A percentile compares a stretch with the other conserved stretches of the same genome.
Conservation (phyloP, 2,888 invertebrate species). For the Dermolepida albohirtum region DNA sequence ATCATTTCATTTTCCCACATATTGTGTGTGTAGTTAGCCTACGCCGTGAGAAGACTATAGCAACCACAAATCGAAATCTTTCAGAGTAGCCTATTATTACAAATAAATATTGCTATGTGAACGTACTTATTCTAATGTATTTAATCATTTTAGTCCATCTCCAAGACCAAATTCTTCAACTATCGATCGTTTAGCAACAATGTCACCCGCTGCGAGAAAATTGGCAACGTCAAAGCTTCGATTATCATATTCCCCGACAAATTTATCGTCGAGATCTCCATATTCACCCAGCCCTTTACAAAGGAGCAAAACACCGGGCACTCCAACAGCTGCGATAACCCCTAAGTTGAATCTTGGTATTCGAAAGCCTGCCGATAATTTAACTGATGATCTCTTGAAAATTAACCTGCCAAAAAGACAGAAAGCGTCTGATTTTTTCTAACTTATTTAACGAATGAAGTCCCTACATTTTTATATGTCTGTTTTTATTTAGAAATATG, state of each 20-base stretch:
- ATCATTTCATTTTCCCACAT: too few species aligned
- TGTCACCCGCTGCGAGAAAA: slow-evolving; percentile 95
- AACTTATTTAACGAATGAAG: slow-evolving; percentile 37
- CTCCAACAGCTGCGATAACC: slow-evolving; percentile 60
- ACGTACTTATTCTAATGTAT: not conserved
- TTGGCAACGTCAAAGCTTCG: slow-evolving; percentile 78
- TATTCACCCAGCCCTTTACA: slow-evolving; percentile 65
- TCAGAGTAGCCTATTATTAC: too few species aligned
- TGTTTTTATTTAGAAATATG: slow-evolving; percentile 8
- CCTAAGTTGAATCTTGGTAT: slow-evolving; percentile 67
- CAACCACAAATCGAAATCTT: too few species aligned
- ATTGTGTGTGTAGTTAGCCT: too few species aligned
- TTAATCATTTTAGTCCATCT: slow-evolving; percentile 65
- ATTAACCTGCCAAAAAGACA: slow-evolving; percentile 79
- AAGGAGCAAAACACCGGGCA: slow-evolving; percentile 56
- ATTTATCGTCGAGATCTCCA: slow-evolving; percentile 67
- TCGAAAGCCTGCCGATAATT: slow-evolving; percentile 64
- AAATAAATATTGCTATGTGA: too few species aligned
- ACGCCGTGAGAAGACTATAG: too few species aligned
- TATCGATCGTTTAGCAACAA: slow-evolving; percentile 85
- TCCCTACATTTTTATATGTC: not conserved
- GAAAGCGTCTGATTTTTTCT: slow-evolving; percentile 86
- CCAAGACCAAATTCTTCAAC: slow-evolving; percentile 71
- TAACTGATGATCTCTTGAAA: slow-evolving; percentile 89
- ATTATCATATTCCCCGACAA: slow-evolving; percentile 63